phyloP scores from a whole-genome alignment of 1,140 invertebrate species.

The Sitobion miscanthi region DNA sequence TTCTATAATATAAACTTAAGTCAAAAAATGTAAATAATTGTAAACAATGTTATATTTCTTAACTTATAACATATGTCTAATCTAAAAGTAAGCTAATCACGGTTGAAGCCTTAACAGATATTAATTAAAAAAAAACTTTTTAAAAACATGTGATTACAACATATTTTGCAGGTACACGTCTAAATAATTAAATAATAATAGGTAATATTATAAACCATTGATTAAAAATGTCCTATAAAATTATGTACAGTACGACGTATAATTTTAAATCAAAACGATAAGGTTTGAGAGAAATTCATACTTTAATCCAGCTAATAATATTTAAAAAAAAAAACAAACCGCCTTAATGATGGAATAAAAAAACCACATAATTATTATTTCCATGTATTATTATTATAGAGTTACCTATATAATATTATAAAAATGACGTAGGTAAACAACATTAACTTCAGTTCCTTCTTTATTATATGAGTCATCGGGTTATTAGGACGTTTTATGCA shows the following conservation, averaged over 20 bases:
- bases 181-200: neutral
- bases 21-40: too few relatives aligned
- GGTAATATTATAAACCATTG: neutral
- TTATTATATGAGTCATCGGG: conserved; percentile 38
- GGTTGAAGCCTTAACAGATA: too few relatives aligned
- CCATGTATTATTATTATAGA: neutral
- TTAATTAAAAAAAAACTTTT: neutral
- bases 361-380: neutral
- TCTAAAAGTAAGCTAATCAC: too few relatives aligned
- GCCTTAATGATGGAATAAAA: neutral
- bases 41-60: too few relatives aligned
- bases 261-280: neutral
- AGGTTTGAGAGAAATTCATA: neutral
- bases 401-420: too few relatives aligned
- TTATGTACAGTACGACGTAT: neutral
- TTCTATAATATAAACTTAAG: too few relatives aligned
- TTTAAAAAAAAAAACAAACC: neutral
- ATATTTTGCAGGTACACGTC: too few relatives aligned
- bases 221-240: neutral
- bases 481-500: conserved; percentile 25
- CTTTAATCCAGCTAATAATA: neutral
- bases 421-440: conserved; percentile 16
- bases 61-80: too few relatives aligned
- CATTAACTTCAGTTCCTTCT: conserved; percentile 4
- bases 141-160: neutral